Evolutionary conservation across 1,140 invertebrate species (phyloP).

Genomic region (Bombus polaris): DNA sequence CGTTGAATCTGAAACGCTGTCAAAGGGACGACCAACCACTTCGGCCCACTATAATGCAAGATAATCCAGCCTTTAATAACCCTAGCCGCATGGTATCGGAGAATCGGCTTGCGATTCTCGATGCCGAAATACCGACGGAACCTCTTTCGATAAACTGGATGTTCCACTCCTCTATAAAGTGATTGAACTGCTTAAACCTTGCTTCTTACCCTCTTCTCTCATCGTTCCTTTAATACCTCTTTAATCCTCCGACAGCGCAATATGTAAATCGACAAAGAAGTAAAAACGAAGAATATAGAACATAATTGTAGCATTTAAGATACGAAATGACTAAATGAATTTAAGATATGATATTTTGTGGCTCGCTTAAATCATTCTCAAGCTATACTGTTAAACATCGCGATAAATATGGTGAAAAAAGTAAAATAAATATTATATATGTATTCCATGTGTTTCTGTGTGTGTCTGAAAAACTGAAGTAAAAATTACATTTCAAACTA

Average conservation of each 20-base stretch:
- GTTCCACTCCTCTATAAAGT: not conserved
- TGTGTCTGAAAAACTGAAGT: not conserved
- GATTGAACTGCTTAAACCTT: not conserved
- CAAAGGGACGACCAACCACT: slow-evolving; percentile 30
- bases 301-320: not conserved
- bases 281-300: not conserved
- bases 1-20: slow-evolving; percentile 36
- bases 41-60: slow-evolving; percentile 26
- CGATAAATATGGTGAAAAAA: too few species aligned
- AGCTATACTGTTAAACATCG: not conserved
- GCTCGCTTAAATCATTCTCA: not conserved
- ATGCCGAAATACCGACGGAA: not conserved
- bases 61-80: slow-evolving; percentile 39
- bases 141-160: not conserved
- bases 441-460: too few species aligned
- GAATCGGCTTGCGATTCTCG: slow-evolving; percentile 5
- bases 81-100: not conserved
- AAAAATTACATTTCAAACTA: not conserved
- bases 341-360: not conserved
- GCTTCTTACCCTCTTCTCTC: not conserved
- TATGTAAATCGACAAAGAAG: not conserved
- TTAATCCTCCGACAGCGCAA: not conserved
- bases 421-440: too few species aligned
- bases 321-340: too few species aligned
- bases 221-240: not conserved